A percentile compares a stretch with the other conserved stretches of the same genome.
Conservation (phyloP, 2,113 vertebrate species). For the Vanacampus margaritifer region DNA sequence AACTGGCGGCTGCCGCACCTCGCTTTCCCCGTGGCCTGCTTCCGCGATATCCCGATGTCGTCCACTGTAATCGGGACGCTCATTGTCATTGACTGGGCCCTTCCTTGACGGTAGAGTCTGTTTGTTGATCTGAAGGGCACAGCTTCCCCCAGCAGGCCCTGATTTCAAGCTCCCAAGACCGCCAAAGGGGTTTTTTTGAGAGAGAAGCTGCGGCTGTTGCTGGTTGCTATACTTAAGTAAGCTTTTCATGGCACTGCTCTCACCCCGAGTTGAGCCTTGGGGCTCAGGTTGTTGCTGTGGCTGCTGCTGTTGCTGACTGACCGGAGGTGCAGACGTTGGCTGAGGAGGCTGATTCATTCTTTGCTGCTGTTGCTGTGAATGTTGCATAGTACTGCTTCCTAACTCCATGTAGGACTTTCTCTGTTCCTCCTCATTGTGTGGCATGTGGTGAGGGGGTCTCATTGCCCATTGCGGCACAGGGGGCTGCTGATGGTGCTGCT, state of each 20-base stretch:
- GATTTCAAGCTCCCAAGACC: constrained; percentile 84
- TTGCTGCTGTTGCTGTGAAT: constrained; percentile 52
- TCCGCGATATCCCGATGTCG: constrained; percentile 82
- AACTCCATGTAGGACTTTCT: constrained; percentile 89
- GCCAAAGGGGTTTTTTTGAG: constrained; percentile 86
- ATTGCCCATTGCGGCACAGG: constrained; percentile 82
- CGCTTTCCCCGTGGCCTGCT: constrained; percentile 73
- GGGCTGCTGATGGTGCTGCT: constrained; percentile 71
- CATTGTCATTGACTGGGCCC: constrained; percentile 72
- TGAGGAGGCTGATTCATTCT: constrained; percentile 59
- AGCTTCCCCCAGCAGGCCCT: constrained; percentile 73
- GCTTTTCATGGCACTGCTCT: constrained; percentile 92
- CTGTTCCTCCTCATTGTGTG: constrained; percentile 76
- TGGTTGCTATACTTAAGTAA: constrained; percentile 94
- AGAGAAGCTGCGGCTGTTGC: constrained; percentile 85
- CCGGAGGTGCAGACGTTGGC: constrained; percentile 45
- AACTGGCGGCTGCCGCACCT: constrained; percentile 91
- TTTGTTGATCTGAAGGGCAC: constrained; percentile 81
- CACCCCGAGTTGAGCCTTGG: constrained; percentile 73
- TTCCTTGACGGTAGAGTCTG: constrained; percentile 73
- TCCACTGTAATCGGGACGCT: constrained; percentile 83
- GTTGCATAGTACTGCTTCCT: constrained; percentile 52
- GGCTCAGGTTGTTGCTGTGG: constrained; percentile 79
- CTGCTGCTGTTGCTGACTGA: constrained; percentile 62
- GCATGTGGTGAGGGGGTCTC: constrained; percentile 75